Evolutionary conservation across 2,113 vertebrate species (phyloP).

Genomic region (Hucho hucho): DNA sequence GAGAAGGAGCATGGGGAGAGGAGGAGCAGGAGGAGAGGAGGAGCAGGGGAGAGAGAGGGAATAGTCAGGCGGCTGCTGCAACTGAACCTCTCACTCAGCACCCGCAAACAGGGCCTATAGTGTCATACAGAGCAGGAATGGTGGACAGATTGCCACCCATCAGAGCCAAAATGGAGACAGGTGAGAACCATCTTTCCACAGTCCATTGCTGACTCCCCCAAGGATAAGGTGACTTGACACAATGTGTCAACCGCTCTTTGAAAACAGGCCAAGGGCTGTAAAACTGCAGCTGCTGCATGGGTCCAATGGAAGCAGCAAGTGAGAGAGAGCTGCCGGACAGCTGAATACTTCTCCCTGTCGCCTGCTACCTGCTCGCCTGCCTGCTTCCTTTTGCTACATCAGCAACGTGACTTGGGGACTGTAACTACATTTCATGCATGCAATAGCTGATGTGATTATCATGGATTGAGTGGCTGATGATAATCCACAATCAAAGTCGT

Average conservation of each 20-base stretch:
- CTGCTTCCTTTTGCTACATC: background rate
- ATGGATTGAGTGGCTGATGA: too few relatives aligned
- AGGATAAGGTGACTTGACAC: constrained; percentile 87
- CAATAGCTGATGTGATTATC: too few relatives aligned
- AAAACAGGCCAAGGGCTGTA: constrained; percentile 65
- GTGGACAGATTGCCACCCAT: constrained; percentile 78
- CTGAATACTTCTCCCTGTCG: background rate
- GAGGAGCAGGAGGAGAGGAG: too few relatives aligned
- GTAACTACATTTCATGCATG: too few relatives aligned
- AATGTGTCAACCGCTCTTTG: constrained; percentile 68
- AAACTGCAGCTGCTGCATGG: constrained; percentile 67
- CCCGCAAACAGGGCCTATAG: constrained; percentile 70
- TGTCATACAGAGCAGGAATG: constrained; percentile 59
- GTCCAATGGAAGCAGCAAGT: constrained; percentile 23
- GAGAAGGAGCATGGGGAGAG: background rate
- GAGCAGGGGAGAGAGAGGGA: constrained; percentile 29
- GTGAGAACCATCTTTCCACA: constrained; percentile 85
- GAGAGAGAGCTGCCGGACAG: constrained; percentile 7
- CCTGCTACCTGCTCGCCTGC: background rate
- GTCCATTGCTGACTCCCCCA: constrained; percentile 75
- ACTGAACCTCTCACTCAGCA: constrained; percentile 66
- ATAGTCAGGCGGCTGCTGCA: constrained; percentile 57
- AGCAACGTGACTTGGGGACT: too few relatives aligned
- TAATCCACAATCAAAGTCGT: too few relatives aligned
- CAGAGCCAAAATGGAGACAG: constrained; percentile 78